Percentiles rank a stretch among this genome's conserved stretches.
phyloP scores from a whole-genome alignment of 1,140 invertebrate species.

The Neodiprion virginianus region DNA sequence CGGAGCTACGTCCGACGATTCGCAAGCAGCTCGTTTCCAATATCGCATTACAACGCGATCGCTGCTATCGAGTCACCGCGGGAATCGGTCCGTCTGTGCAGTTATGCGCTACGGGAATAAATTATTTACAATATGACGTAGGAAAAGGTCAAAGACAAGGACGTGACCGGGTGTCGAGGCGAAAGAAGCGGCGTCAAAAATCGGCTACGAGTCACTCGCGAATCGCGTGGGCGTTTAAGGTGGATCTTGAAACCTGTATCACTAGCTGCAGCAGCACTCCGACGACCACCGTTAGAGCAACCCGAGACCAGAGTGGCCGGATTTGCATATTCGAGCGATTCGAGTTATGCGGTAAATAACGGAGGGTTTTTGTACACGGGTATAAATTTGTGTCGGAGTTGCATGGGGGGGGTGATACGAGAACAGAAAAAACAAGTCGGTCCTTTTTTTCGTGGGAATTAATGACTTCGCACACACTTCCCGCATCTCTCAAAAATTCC shows the following conservation, averaged over 20 bases:
- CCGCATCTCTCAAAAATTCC: too few species aligned
- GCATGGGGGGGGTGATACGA: too few species aligned
- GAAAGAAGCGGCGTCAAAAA: background rate
- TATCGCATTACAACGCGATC: too few species aligned
- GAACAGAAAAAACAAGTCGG: too few species aligned
- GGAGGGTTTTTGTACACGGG: background rate
- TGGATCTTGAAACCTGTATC: background rate
- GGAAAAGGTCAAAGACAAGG: background rate
- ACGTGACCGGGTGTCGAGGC: background rate
- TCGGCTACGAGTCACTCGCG: background rate
- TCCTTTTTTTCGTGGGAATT: too few species aligned
- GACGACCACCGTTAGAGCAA: background rate
- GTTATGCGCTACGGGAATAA: background rate
- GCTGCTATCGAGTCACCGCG: background rate
- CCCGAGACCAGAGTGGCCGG: background rate
- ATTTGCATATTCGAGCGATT: slow-evolving; percentile 1
- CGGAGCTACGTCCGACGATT: too few species aligned
- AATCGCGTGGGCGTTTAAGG: background rate
- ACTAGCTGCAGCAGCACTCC: background rate
- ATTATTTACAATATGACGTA: background rate
- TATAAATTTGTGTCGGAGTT: too few species aligned
- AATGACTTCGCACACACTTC: too few species aligned
- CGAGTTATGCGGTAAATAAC: background rate
- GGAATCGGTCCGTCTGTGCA: background rate
- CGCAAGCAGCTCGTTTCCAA: too few species aligned